Evolutionary conservation across 1,140 invertebrate species (phyloP).

Genomic region (Drusus annulatus): DNA sequence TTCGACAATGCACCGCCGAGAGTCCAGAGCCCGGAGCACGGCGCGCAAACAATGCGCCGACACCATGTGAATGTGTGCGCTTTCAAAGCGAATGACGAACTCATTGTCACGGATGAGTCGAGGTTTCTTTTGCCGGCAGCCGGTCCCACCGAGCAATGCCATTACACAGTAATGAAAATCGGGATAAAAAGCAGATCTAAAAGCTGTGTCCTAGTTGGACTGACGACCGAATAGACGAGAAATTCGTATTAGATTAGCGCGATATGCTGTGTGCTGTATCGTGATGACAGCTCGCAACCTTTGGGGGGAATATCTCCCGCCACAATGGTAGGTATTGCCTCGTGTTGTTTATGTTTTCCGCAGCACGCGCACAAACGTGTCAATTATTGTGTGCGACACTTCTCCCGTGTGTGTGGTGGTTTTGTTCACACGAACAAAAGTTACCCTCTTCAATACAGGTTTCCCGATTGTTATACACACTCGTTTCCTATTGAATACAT

Average conservation of each 20-base stretch:
- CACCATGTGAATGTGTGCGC: slow-evolving; percentile 42
- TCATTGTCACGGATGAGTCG: slow-evolving; percentile 56
- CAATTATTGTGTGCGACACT: slow-evolving; percentile 36
- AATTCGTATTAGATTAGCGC: background rate
- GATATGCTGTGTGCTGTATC: background rate
- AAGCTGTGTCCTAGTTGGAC: background rate
- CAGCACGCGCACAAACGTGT: slow-evolving; percentile 35
- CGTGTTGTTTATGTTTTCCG: slow-evolving; percentile 34
- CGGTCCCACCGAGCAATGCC: background rate
- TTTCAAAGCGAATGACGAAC: slow-evolving; percentile 51
- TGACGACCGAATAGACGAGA: background rate
- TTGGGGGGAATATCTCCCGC: slow-evolving; percentile 44
- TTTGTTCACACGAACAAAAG: slow-evolving; percentile 30
- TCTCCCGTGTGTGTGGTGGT: slow-evolving; percentile 13
- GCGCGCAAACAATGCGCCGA: slow-evolving; percentile 33
- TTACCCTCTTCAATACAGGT: slow-evolving; percentile 27
- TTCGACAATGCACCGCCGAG: slow-evolving; percentile 27
- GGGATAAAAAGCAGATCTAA: background rate
- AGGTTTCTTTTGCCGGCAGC: slow-evolving; percentile 51
- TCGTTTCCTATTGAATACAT: background rate
- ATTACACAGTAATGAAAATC: background rate
- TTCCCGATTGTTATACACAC: slow-evolving; percentile 15
- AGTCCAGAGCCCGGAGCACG: background rate
- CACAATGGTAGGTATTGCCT: slow-evolving; percentile 43
- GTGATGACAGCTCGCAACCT: slow-evolving; percentile 42